Evolutionary conservation across 2,888 invertebrate genomes (phyloP), one percentile per base, ranked within the genome.

Genomic region (Drosophila robusta): DNA sequence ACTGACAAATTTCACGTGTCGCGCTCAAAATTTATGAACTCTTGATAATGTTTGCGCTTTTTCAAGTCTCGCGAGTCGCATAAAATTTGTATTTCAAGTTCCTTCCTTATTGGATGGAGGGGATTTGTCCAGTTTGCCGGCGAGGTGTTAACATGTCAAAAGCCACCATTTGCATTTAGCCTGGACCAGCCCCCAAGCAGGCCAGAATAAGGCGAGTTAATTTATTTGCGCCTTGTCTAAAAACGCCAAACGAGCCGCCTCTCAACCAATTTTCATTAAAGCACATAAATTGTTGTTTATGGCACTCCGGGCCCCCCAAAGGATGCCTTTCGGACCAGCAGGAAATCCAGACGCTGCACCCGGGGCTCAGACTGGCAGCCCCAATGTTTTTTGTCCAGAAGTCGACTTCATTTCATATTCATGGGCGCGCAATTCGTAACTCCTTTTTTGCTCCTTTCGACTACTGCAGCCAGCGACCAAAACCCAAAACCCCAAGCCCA

Each of bases 231-330:
- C 46, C 63, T 61, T 56, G 67, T 73, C 84, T 61, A 61, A 75
- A 80, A 81, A 70, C 52, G 65, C 72, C 76, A 74, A 74, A 55
- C 75, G 78, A 73, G 68, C 64, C 71, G 64, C 66, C 67, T 75
- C 70, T 72, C 89, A 61, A 89, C 83, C 89, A 84, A 84, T 84
- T 84, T 84, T 75, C 83, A 84, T 84, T 84, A 84, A 78, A 78
- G 78, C 85, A 67, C 87, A 75, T 84, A 84, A 87, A 84, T 84
- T 84, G 83, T 88, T 84, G 87, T 84, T 88, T 84, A 84, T 84
- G 89, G 60, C 78, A 39, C 70, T 50, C 54, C 47, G 29, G 41
- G 41, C 0, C n/a, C 46, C 24, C 55, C 29, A 44, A 4, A 8
- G 29, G 51, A 60, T 55, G 69, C 55, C 64, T 78, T 46, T 46